phyloP scores from a whole-genome alignment of 1,140 invertebrate species.

The Zaprionus davidi region DNA sequence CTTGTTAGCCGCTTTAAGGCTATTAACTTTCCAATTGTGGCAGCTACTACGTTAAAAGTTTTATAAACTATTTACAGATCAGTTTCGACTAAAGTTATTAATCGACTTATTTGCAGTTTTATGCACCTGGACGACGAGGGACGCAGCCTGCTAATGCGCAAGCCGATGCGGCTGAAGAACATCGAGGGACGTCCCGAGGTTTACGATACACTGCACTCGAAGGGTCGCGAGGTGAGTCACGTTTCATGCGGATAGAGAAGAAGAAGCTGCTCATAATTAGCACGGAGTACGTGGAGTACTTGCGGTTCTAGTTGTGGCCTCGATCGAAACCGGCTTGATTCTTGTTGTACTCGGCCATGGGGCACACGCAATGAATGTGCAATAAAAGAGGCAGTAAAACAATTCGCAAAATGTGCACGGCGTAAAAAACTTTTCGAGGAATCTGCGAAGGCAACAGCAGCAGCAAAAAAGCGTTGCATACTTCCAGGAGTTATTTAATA shows the following conservation, averaged over 20 bases:
- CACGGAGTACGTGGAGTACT: neutral
- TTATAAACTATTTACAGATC: neutral
- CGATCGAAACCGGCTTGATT: neutral
- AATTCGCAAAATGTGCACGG: slow-evolving; percentile 56
- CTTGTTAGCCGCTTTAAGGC: neutral
- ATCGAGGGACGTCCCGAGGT: slow-evolving; percentile 86
- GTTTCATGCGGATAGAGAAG: slow-evolving; percentile 20
- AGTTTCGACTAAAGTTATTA: neutral
- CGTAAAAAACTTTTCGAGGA: slow-evolving; percentile 51
- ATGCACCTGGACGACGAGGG: slow-evolving; percentile 81
- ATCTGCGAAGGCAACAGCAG: slow-evolving; percentile 27
- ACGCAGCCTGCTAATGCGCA: slow-evolving; percentile 84
- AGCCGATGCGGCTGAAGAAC: slow-evolving; percentile 87
- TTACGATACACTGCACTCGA: slow-evolving; percentile 87
- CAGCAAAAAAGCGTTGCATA: slow-evolving; percentile 63
- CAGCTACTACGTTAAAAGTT: neutral
- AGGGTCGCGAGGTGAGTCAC: slow-evolving; percentile 85
- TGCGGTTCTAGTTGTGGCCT: neutral
- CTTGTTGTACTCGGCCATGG: slow-evolving; percentile 25
- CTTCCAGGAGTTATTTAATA: slow-evolving; percentile 78
- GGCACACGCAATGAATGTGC: slow-evolving; percentile 49
- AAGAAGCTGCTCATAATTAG: slow-evolving; percentile 57
- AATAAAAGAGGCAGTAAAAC: slow-evolving; percentile 77
- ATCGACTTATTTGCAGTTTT: slow-evolving; percentile 59
- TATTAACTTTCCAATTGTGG: neutral